Conservation (phyloP, 2,797 vertebrate genomes). For the Phataginus tetradactyla region DNA sequence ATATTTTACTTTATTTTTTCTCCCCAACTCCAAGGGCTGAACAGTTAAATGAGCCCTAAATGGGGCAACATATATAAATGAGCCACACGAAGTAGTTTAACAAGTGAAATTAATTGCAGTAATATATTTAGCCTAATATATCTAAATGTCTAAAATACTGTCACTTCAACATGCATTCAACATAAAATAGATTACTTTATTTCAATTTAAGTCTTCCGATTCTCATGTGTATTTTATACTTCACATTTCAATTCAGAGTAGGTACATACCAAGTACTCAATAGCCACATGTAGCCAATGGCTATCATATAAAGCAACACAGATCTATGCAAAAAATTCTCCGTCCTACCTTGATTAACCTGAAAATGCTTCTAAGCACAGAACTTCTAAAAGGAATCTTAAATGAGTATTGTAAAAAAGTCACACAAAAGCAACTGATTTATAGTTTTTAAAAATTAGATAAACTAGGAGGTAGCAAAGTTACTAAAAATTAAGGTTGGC, state of each 20-base stretch:
- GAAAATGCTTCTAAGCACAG: background rate
- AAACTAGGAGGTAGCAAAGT: background rate
- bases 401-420: background rate
- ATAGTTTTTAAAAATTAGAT: background rate
- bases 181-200: background rate
- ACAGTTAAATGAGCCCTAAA: background rate
- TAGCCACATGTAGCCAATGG: background rate
- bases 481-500: background rate
- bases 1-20: background rate
- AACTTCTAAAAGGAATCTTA: conserved; percentile 9
- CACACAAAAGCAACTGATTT: background rate
- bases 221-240: background rate
- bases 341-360: conserved; percentile 19
- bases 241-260: background rate
- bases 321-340: background rate
- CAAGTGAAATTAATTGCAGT: background rate
- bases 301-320: background rate
- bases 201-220: background rate
- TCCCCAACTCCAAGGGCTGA: background rate
- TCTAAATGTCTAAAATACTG: background rate
- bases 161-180: background rate
- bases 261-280: background rate
- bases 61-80: background rate
- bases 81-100: background rate
- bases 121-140: background rate